Evolutionary conservation across 2,113 vertebrate genomes (phyloP).

Genomic region (Datnioides undecimradiatus): DNA sequence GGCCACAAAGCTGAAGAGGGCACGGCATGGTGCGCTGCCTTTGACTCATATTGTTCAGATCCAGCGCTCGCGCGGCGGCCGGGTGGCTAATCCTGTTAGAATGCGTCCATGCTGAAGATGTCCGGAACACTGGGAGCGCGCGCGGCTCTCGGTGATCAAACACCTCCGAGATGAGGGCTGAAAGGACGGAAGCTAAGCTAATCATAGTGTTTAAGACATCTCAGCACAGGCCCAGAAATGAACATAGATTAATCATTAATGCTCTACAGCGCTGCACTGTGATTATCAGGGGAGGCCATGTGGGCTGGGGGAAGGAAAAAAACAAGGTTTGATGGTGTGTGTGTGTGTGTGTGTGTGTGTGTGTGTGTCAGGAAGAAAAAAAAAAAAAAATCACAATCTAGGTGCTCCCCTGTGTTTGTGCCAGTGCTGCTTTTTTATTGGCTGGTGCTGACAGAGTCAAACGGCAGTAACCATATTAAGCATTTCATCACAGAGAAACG

Average conservation of each 20-base stretch:
- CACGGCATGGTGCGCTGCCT: conserved; percentile 14
- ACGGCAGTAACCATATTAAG: conserved; percentile 41
- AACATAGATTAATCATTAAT: conserved; percentile 68
- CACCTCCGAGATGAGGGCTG: conserved; percentile 67
- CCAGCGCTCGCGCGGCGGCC: conserved; percentile 22
- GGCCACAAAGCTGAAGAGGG: background rate
- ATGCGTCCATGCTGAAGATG: conserved; percentile 68
- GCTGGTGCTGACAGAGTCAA: conserved; percentile 42
- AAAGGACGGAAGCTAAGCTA: conserved; percentile 73
- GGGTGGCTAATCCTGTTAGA: conserved; percentile 74
- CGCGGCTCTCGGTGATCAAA: conserved; percentile 72
- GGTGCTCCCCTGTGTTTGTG: conserved; percentile 20
- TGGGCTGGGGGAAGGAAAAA: conserved; percentile 17
- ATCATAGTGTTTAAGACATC: conserved; percentile 71
- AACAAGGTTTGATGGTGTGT: conserved; percentile 19
- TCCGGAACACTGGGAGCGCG: conserved; percentile 47
- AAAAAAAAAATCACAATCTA: conserved; percentile 25
- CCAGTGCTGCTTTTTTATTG: conserved; percentile 38
- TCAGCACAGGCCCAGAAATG: conserved; percentile 48
- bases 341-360: conserved; percentile 11
- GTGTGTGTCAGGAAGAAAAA: conserved; percentile 9
- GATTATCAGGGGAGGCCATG: conserved; percentile 52
- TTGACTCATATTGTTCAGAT: conserved; percentile 41
- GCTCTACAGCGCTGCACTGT: conserved; percentile 42
- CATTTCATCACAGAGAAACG: conserved; percentile 53